A percentile compares a stretch with the other conserved stretches of the same genome.
Conservation (phyloP, 2,113 vertebrate genomes). For the Ramphastos sulfuratus region DNA sequence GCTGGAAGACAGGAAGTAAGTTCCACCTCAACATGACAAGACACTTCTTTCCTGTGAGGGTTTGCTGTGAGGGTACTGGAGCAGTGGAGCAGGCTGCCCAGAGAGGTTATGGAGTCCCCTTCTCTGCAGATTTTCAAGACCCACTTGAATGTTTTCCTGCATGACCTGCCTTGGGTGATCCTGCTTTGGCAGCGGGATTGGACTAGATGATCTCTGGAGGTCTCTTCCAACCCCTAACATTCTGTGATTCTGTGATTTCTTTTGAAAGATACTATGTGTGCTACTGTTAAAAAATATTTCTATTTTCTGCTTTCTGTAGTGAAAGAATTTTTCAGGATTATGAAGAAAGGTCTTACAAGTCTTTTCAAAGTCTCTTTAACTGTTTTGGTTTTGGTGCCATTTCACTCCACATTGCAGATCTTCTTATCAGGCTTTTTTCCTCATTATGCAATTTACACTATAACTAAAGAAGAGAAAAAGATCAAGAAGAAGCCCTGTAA, state of each 20-base stretch:
- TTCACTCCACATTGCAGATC: background rate
- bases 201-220: too few relatives aligned
- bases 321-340: background rate
- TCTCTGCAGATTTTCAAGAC: too few relatives aligned
- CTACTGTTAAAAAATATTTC: background rate
- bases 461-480: background rate
- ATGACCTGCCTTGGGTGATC: too few relatives aligned
- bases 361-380: background rate
- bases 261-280: background rate
- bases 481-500: background rate
- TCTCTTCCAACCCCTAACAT: too few relatives aligned
- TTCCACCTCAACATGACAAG: too few relatives aligned
- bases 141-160: too few relatives aligned
- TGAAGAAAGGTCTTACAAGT: background rate
- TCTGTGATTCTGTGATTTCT: background rate
- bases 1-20: too few relatives aligned
- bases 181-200: too few relatives aligned
- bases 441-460: background rate
- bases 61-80: too few relatives aligned
- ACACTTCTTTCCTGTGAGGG: too few relatives aligned
- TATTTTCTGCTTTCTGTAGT: background rate
- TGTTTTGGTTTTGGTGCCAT: background rate
- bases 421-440: constrained; percentile 8
- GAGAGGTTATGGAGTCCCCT: too few relatives aligned
- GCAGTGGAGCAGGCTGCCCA: too few relatives aligned